Evolutionary conservation across 1,140 invertebrate species (phyloP).

Genomic region (Pseudomyrmex flavicornis): DNA sequence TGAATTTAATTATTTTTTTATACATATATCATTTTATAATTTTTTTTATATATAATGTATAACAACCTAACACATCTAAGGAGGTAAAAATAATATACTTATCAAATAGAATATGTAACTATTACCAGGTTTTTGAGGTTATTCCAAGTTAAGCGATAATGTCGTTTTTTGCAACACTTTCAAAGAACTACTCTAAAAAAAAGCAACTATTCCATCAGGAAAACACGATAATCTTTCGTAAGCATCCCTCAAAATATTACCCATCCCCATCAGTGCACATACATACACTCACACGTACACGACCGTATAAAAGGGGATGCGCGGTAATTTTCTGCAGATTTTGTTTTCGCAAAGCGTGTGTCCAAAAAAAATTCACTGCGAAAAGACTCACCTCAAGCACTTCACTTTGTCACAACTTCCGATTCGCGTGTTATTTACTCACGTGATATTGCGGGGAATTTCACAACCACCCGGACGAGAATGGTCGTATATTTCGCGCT

Average conservation of each 20-base stretch:
- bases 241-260: conserved; percentile 8
- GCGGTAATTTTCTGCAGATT: conserved; percentile 38
- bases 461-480: neutral
- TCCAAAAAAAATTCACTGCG: neutral
- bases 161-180: neutral
- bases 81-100: neutral
- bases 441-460: conserved; percentile 1
- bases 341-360: neutral
- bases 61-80: no score
- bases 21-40: no score
- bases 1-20: no score
- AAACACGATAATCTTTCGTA: conserved; percentile 23
- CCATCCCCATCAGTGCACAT: neutral
- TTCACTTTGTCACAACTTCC: conserved; percentile 17
- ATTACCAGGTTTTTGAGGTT: neutral
- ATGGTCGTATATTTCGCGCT: conserved; percentile 26
- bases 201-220: conserved; percentile 13
- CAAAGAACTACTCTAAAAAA: neutral
- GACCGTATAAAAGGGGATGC: neutral
- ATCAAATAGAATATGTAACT: neutral
- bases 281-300: neutral
- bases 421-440: conserved; percentile 1
- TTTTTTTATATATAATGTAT: no score
- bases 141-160: neutral
- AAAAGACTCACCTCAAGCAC: neutral